A percentile compares a stretch with the other conserved stretches of the same genome.
phyloP scores from a whole-genome alignment of 2,888 invertebrate species.

The Taphrorychus bicolor region DNA sequence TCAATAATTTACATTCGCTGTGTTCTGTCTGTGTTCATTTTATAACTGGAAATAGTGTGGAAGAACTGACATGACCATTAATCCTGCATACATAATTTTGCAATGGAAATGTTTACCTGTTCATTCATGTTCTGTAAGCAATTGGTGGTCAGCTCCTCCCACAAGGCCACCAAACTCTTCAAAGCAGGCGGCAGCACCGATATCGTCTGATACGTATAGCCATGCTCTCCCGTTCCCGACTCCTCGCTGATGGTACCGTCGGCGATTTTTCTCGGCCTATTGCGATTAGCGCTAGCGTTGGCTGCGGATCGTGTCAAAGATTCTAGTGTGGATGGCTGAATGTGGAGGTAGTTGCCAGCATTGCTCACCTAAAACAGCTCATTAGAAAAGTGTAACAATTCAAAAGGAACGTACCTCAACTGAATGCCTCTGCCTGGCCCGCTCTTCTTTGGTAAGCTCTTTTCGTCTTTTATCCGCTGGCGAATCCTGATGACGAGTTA shows the following conservation, averaged over 20 bases:
- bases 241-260: slow-evolving; percentile 66
- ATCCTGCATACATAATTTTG: neutral
- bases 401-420: slow-evolving; percentile 71
- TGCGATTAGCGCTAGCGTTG: slow-evolving; percentile 79
- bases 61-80: neutral
- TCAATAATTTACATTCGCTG: no score
- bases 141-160: slow-evolving; percentile 83
- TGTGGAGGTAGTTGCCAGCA: slow-evolving; percentile 75
- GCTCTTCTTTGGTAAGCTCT: slow-evolving; percentile 66
- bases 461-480: slow-evolving; percentile 60
- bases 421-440: slow-evolving; percentile 81
- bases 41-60: no score
- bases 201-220: slow-evolving; percentile 65
- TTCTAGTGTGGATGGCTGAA: slow-evolving; percentile 80
- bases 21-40: no score
- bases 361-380: slow-evolving; percentile 52
- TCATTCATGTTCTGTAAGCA: slow-evolving; percentile 72
- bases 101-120: slow-evolving; percentile 53
- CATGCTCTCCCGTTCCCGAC: slow-evolving; percentile 51
- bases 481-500: slow-evolving; percentile 65
- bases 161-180: slow-evolving; percentile 85
- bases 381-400: neutral
- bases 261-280: slow-evolving; percentile 55
- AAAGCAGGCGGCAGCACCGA: slow-evolving; percentile 86
- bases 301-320: slow-evolving; percentile 78